Percentiles rank a stretch among this genome's conserved stretches.
phyloP scores from a whole-genome alignment of 2,888 invertebrate genomes.

The Linnaemya vulpina region DNA sequence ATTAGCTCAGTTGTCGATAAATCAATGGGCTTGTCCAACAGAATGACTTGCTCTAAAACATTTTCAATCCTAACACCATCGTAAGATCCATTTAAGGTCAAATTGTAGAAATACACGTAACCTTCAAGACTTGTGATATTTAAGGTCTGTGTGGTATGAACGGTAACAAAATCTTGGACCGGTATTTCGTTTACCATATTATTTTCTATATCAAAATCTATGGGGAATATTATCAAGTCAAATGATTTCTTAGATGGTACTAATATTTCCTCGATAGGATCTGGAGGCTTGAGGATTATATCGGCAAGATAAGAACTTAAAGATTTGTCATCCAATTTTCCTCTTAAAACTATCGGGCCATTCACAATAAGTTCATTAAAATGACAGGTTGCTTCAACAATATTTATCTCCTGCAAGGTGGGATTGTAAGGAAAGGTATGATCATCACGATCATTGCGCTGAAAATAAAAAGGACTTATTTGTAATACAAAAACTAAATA shows the following conservation, averaged over 20 bases:
- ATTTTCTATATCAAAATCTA: slow-evolving; percentile 82
- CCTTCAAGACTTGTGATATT: slow-evolving; percentile 81
- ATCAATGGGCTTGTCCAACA: slow-evolving; percentile 79
- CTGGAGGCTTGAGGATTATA: slow-evolving; percentile 83
- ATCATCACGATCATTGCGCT: slow-evolving; percentile 83
- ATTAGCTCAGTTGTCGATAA: slow-evolving; percentile 77
- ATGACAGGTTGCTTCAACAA: slow-evolving; percentile 82
- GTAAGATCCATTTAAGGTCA: slow-evolving; percentile 82
- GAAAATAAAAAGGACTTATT: slow-evolving; percentile 55
- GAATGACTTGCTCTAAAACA: slow-evolving; percentile 82
- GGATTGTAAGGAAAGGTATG: slow-evolving; percentile 83
- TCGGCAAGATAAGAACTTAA: slow-evolving; percentile 83
- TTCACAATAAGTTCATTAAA: slow-evolving; percentile 84
- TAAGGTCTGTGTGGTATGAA: slow-evolving; percentile 84
- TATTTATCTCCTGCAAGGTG: slow-evolving; percentile 82
- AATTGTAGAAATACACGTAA: slow-evolving; percentile 83
- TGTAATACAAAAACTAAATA: background rate
- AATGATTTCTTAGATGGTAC: slow-evolving; percentile 84
- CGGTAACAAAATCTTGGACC: slow-evolving; percentile 83
- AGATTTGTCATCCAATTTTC: slow-evolving; percentile 81
- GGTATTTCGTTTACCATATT: slow-evolving; percentile 83
- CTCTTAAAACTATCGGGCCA: slow-evolving; percentile 83
- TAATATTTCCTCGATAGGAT: slow-evolving; percentile 78
- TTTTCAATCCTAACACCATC: slow-evolving; percentile 83
- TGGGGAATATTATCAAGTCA: slow-evolving; percentile 80